Percentiles rank a stretch among this genome's conserved stretches.
Conservation (phyloP, 2,113 vertebrate genomes). For the Indri indri region DNA sequence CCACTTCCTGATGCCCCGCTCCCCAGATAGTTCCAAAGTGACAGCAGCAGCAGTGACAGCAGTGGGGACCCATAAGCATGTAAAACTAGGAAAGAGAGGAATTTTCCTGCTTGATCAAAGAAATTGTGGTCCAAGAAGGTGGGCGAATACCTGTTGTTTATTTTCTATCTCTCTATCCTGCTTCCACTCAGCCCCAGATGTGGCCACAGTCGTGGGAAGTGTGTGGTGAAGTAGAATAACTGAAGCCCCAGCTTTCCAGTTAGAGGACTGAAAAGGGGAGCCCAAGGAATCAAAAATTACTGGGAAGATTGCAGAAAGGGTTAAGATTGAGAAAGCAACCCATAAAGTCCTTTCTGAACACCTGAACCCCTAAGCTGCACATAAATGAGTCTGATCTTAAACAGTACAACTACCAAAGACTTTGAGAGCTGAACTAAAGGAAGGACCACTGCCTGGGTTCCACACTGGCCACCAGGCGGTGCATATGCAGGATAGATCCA, state of each 20-base stretch:
- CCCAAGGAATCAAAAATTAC: neutral
- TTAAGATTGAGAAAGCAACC: neutral
- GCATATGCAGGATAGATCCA: neutral
- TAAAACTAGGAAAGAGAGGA: neutral
- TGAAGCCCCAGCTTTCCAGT: neutral
- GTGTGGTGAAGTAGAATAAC: neutral
- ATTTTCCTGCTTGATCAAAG: neutral
- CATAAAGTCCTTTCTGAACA: neutral
- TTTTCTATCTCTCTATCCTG: neutral
- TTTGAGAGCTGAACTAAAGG: neutral
- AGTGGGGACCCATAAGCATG: neutral
- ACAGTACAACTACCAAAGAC: neutral
- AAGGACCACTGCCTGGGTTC: neutral
- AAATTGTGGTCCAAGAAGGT: neutral
- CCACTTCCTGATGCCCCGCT: neutral
- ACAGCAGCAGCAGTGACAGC: no score
- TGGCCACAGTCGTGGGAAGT: neutral
- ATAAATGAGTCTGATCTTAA: neutral
- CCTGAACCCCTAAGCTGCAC: neutral
- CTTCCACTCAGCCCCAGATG: neutral
- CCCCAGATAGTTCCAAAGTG: neutral
- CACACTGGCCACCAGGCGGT: neutral
- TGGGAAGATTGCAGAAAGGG: neutral
- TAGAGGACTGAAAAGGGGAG: neutral
- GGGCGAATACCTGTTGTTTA: neutral